Percentiles rank a stretch among this genome's conserved stretches.
These are phyloP conservation scores for Falco punctatus DNA, from an alignment of 2,113 vertebrate species.

Conservation along the genomic window DNA sequence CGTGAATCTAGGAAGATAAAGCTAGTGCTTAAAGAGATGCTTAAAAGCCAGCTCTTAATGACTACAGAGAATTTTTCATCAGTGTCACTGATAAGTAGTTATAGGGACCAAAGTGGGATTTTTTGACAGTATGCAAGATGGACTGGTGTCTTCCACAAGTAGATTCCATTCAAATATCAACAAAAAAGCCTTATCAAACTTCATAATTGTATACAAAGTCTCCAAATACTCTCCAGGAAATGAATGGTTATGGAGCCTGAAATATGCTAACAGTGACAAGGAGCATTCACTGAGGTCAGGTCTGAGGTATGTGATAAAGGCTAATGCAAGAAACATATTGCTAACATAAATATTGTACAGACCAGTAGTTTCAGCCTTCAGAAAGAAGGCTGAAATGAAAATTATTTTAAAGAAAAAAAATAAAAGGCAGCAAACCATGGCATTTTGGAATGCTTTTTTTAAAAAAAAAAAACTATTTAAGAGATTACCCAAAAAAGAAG, in stretches of 20 bases:
- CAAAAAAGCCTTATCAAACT: neutral
- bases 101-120: neutral
- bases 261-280: neutral
- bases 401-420: neutral
- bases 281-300: neutral
- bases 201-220: neutral
- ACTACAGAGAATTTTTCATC: neutral
- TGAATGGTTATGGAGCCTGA: neutral
- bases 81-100: neutral
- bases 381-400: neutral
- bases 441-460: neutral
- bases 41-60: neutral
- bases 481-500: neutral
- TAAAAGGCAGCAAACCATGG: neutral
- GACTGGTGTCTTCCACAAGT: neutral
- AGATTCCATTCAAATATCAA: neutral
- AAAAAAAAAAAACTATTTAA: neutral
- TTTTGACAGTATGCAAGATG: neutral
- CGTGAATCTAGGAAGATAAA: neutral
- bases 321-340: neutral
- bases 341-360: neutral
- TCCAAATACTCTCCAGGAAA: neutral
- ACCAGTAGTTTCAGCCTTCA: neutral
- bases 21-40: neutral
- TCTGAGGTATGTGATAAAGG: neutral